A percentile compares a stretch with the other conserved stretches of the same genome.
Conservation (phyloP, 2,888 invertebrate species). For the Ectobius pallidus region DNA sequence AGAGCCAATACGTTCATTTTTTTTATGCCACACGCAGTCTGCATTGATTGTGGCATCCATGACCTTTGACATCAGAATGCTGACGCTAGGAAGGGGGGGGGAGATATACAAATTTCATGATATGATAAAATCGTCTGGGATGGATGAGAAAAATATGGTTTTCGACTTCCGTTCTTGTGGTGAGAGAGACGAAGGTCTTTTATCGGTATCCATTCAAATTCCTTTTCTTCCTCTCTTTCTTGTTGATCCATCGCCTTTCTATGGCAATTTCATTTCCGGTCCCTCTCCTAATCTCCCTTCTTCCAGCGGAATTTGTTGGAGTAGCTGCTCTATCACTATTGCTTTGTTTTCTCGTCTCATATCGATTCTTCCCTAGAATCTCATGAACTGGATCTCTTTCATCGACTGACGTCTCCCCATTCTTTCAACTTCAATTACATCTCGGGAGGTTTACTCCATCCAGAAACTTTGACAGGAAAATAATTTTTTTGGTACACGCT, state of each 20-base stretch:
- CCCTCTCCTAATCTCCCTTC: not conserved
- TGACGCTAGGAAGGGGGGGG: not conserved
- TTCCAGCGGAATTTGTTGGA: not conserved
- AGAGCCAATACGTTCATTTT: not conserved
- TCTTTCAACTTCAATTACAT: too few relatives aligned
- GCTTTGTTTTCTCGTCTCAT: too few relatives aligned
- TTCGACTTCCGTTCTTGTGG: not conserved
- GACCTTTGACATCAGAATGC: not conserved
- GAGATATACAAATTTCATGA: conserved; percentile 5
- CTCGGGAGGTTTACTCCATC: too few relatives aligned
- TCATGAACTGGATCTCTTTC: too few relatives aligned
- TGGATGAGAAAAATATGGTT: not conserved
- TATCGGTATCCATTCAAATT: not conserved
- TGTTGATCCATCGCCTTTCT: not conserved
- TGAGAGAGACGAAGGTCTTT: not conserved
- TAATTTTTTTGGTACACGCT: too few relatives aligned
- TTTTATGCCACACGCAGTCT: not conserved
- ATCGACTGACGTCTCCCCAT: too few relatives aligned
- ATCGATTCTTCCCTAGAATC: too few relatives aligned
- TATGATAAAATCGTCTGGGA: not conserved
- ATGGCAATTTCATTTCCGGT: conserved; percentile 7
- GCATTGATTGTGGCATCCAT: not conserved
- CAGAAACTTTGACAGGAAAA: too few relatives aligned
- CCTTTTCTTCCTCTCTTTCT: not conserved
- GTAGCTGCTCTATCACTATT: too few relatives aligned